Evolutionary conservation across 1,140 invertebrate species (phyloP), one percentile per base, ranked within the genome.

Genomic region (Papilio aristodemus): DNA sequence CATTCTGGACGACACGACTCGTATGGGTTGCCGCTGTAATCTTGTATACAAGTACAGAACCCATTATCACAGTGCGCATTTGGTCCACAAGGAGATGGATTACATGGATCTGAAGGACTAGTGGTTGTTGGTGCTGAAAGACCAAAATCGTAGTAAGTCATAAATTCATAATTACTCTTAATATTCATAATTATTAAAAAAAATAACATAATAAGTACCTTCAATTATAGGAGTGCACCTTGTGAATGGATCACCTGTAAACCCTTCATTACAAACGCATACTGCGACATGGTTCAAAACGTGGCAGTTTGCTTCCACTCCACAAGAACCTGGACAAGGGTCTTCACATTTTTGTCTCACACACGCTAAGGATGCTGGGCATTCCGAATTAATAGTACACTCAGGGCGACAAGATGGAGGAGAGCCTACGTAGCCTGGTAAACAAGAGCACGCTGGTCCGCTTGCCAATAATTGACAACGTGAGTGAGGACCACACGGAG

Each of bases 1-100:
- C 96, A 97, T 88, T 97, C 95, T 5, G 96, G 96, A 77, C 95
- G 91, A 78, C 96, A 97, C 2, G 94, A 94, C 87, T 95, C 94
- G 73, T 95, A 96, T 46, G 96, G 95, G 92, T 97, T 96, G 38
- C 96, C 96, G 70, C 93, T 91, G 74, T 95, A 96, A 76, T 95
- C 95, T 43, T 94, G 91, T 39, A 95, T 83, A 84, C 95, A 96
- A 43, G 93, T 93, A 78, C 96, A 97, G 62, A 93, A 85, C 36
- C 94, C 94, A 72, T 94, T 93, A 63, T 92, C 92, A 76, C 96
- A 97, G 68, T 94, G 81, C 1, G 95, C 94, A 83, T 96, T 96
- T 9, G 95, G 92, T 46, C 96, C 97, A 85, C 97, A 97, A 7
- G 96, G 96, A 17, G 94, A 95, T 67, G 95, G 95, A 80, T 93